Base-by-base conservation (phyloP, 2,797 vertebrate species). In the Allobates femoralis region DNA sequence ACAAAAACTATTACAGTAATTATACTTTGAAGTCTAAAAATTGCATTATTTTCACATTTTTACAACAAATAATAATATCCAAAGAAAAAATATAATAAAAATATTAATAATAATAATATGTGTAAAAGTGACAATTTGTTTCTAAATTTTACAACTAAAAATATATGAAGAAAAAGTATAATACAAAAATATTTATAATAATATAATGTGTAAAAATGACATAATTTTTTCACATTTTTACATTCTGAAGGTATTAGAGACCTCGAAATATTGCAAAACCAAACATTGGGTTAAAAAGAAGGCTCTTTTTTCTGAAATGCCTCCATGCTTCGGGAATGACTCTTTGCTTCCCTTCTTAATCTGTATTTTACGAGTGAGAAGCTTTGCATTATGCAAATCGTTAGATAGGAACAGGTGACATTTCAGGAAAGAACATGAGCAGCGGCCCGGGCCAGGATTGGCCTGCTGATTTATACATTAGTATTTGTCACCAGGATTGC, bases 301-400 rank as follows among this genome's bases (percentile, higher is more conserved):
- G 94, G 91, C 51, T 79, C 34, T 60, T 80, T 83, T 83, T 95
- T 60, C 91, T 95, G 97, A 96, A 98, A 98, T 97, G 96, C 96
- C 96, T 98, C 96, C 90, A 91, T 96, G 97, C 95, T 94, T 97
- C 95, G 93, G 93, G 97, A 97, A 97, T 97, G 96, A 96, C 96
- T 96, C 96, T 92, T 94, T 92, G 94, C 94, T 93, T 95, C 96
- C 96, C 94, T 96, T 96, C 95, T 96, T 99, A 99, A 99, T 99
- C 97, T 97, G 97, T 97, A 98, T 97, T 98, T 98, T 99, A 98
- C 97, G 97, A 99, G 96, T 99, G 97, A 99, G 97, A 97, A 98
- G 97, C 96, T 99, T 99, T 98, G 97, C 97, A 99, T 99, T 99
- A 99, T 99, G 98, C 98, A 99, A 99, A 99, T 99, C 98, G 97